Percentiles rank a stretch among this genome's conserved stretches.
Evolutionary conservation across 2,113 vertebrate genomes (phyloP).

Genomic region (Hydrolagus affinis): DNA sequence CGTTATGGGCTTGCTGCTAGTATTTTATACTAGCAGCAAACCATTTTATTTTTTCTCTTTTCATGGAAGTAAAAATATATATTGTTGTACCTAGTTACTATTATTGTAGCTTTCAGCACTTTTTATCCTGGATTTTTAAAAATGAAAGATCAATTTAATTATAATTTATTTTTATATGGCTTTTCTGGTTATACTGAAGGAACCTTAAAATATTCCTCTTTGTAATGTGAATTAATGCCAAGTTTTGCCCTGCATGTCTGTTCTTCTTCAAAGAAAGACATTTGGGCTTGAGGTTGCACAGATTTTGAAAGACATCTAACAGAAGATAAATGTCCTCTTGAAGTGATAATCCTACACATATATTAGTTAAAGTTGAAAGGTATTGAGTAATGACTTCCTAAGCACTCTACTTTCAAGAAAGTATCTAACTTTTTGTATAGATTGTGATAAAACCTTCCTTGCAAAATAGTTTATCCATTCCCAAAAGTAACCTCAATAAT

Average conservation of each 20-base stretch:
- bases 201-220: neutral
- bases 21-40: no score
- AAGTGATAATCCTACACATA: conserved; percentile 19
- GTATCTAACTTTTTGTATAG: neutral
- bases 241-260: neutral
- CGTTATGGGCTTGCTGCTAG: no score
- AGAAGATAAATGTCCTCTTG: neutral
- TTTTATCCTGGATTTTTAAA: neutral
- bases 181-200: conserved; percentile 10
- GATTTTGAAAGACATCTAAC: neutral
- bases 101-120: neutral
- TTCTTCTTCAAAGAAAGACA: neutral
- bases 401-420: neutral
- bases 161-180: neutral
- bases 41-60: no score
- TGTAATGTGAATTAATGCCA: neutral
- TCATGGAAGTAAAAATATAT: neutral
- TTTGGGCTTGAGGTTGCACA: neutral
- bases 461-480: neutral
- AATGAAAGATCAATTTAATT: neutral
- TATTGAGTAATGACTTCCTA: neutral
- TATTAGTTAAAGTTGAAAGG: neutral
- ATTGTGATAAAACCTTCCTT: neutral
- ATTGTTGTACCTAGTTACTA: neutral
- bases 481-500: neutral